Conservation (phyloP, 2,888 invertebrate species). For the Cheilosia soror region DNA sequence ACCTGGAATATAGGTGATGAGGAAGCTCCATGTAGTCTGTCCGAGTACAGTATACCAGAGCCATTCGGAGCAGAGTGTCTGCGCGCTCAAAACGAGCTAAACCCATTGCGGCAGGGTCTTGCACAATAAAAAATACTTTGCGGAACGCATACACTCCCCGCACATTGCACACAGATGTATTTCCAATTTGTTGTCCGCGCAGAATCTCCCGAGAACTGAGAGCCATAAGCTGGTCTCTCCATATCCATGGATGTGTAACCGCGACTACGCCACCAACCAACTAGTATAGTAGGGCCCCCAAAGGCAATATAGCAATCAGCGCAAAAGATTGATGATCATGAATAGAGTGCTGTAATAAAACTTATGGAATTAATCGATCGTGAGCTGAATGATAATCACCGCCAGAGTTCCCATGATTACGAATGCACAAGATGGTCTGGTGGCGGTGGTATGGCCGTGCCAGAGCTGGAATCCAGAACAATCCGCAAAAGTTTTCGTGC, state of each 20-base stretch:
- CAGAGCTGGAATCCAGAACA: slow-evolving; percentile 65
- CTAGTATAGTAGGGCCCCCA: slow-evolving; percentile 50
- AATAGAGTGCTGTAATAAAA: slow-evolving; percentile 65
- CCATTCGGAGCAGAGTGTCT: neutral
- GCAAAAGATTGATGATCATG: slow-evolving; percentile 75
- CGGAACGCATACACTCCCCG: slow-evolving; percentile 29
- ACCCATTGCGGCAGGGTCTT: slow-evolving; percentile 41
- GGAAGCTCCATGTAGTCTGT: slow-evolving; percentile 64
- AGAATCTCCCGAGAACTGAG: slow-evolving; percentile 53
- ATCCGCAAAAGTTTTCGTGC: slow-evolving; percentile 52
- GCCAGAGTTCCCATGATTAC: slow-evolving; percentile 73
- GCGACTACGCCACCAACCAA: slow-evolving; percentile 35
- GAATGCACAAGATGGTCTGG: slow-evolving; percentile 46
- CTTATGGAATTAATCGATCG: slow-evolving; percentile 76
- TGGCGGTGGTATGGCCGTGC: slow-evolving; percentile 10
- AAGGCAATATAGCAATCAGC: slow-evolving; percentile 72
- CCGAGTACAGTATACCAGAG: slow-evolving; percentile 25
- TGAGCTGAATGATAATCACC: slow-evolving; percentile 75
- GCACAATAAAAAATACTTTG: slow-evolving; percentile 42
- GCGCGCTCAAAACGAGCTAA: slow-evolving; percentile 15
- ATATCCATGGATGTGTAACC: slow-evolving; percentile 1
- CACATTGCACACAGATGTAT: slow-evolving; percentile 35
- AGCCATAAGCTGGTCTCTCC: neutral
- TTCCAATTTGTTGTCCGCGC: slow-evolving; percentile 62
- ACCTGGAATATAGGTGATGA: slow-evolving; percentile 63